phyloP scores from a whole-genome alignment of 2,797 vertebrate genomes.

The Cossypha dichroa region DNA sequence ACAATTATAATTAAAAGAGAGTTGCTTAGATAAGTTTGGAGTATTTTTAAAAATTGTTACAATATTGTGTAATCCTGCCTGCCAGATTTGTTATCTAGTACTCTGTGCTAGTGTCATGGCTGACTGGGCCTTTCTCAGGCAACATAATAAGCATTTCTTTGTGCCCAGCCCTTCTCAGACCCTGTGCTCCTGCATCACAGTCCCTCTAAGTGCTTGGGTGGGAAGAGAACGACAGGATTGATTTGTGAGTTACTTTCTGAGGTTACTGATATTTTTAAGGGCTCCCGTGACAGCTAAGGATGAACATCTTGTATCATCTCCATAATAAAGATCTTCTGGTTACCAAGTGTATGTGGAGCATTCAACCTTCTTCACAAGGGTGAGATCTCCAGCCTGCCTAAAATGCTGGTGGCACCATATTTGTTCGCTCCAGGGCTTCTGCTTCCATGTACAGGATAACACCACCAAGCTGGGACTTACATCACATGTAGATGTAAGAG shows the following conservation, averaged over 20 bases:
- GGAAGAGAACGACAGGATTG: not conserved
- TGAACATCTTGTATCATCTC: not conserved
- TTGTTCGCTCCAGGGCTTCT: not conserved
- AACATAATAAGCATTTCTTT: not conserved
- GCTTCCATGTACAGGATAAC: not conserved
- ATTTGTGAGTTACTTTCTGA: not conserved
- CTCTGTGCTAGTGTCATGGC: not conserved
- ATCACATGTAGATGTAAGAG: constrained; percentile 15
- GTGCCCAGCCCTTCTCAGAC: not conserved
- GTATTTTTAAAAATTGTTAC: not conserved
- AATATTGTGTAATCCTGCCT: not conserved
- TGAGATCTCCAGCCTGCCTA: not conserved
- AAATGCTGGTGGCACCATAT: not conserved
- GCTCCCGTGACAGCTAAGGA: not conserved
- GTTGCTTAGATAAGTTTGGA: not conserved
- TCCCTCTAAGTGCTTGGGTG: not conserved
- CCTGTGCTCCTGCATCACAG: not conserved
- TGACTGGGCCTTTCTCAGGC: not conserved
- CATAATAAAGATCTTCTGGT: not conserved
- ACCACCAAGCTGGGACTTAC: not conserved
- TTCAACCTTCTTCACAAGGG: not conserved
- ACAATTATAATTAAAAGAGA: constrained; percentile 8
- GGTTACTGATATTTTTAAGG: not conserved
- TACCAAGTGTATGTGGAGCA: not conserved
- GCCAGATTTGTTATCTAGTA: not conserved